A percentile compares a stretch with the other conserved stretches of the same genome.
Conservation (phyloP, 1,140 invertebrate species). For the Yoshiicerus persimilis region DNA sequence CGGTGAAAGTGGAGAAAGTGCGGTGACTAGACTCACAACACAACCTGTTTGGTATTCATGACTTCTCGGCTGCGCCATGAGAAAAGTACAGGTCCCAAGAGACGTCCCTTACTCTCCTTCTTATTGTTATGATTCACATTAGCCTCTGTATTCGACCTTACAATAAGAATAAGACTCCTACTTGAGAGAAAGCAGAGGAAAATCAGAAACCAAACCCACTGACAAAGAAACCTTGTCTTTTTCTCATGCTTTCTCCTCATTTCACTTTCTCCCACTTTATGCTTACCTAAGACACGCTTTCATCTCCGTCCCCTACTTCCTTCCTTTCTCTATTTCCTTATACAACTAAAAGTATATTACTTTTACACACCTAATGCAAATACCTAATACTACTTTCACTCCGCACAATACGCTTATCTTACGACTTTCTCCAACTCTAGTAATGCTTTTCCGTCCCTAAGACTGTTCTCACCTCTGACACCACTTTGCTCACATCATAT, state of each 20-base stretch:
- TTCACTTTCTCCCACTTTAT: neutral
- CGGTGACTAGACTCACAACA: neutral
- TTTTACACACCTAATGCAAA: too few relatives aligned
- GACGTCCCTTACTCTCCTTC: slow-evolving; percentile 1
- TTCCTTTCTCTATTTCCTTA: neutral
- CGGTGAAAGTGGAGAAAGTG: neutral
- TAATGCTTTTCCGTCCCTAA: neutral
- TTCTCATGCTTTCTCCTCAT: neutral
- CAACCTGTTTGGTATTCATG: slow-evolving; percentile 12
- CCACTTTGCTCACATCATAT: neutral
- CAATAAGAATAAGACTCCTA: neutral
- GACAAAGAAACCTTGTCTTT: neutral
- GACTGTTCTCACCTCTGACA: neutral
- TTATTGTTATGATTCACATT: slow-evolving; percentile 21
- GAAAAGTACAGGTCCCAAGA: slow-evolving; percentile 6
- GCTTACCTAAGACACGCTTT: neutral
- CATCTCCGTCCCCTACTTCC: neutral
- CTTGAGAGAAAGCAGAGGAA: neutral
- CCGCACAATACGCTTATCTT: too few relatives aligned
- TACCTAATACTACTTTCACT: too few relatives aligned
- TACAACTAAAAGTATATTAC: neutral
- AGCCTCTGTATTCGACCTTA: neutral
- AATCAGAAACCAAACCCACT: neutral
- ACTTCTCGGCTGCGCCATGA: neutral
- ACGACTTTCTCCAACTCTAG: too few relatives aligned